Base-by-base conservation (phyloP, 2,797 vertebrate genomes). In the Notoglanidium macrostoma region DNA sequence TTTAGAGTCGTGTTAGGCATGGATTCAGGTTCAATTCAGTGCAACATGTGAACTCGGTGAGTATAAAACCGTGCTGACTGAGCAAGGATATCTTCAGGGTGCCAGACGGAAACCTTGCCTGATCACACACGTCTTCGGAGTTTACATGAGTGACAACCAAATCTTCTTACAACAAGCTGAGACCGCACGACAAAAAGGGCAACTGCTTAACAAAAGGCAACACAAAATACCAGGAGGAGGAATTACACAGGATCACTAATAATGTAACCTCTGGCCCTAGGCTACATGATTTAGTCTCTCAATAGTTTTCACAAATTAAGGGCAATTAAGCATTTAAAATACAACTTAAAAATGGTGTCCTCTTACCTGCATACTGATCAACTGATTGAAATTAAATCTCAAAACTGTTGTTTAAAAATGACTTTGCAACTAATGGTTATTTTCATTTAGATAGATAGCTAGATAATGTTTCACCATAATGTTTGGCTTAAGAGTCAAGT, bases 71-170 rank as follows among this genome's bases (percentile, higher is more conserved):
- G 90, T 91, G 89, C 85, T 86, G 91, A 89, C 91, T 90, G 91
- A 84, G 89, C 76, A 91, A 90, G 26, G 92, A 89, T 85, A 89
- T 80, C 82, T 87, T 74, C 88, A 65, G 70, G 87, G 65, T 86
- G 88, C 92, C 93, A 94, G 94, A 91, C 87, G 84, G 93, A 93
- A 89, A 92, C 90, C 82, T 86, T 11, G 74, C 51, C 76, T 57
- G 51, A 55, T 59, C 23, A 17, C 26, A 26, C 78, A 26, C 8
- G 12, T 40, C 55, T n/a, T 80, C 21, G 15, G 5, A 40, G 10
- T 14, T 12, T 40, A 79, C 89, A 92, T 57, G 83, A 84, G 54
- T 84, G 89, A 91, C 85, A 89, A 87, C 51, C 86, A 82, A 83
- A 85, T 85, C 85, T 72, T 51, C 86, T 89, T 87, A 86, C 72